Conservation (phyloP, 2,113 vertebrate genomes). For the Aegotheles bennettii region DNA sequence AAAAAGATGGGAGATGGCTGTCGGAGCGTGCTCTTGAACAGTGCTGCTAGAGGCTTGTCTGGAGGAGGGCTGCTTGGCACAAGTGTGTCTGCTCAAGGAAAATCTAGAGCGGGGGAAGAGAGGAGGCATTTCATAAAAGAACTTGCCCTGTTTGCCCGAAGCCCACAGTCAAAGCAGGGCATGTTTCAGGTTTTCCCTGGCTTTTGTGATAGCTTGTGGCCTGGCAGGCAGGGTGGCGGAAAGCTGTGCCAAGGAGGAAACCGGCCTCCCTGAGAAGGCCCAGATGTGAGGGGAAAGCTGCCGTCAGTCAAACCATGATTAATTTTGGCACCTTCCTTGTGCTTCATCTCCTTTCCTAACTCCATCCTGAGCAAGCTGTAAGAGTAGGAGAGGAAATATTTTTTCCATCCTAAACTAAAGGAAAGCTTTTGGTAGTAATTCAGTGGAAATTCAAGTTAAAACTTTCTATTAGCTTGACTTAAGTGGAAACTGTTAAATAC, state of each 20-base stretch:
- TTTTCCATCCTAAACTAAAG: background rate
- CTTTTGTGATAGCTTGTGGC: background rate
- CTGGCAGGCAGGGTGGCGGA: background rate
- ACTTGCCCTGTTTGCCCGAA: background rate
- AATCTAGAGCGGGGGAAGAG: background rate
- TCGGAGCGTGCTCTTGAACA: background rate
- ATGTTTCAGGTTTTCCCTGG: background rate
- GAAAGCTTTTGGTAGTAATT: background rate
- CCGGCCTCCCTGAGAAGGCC: background rate
- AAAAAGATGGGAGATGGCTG: background rate
- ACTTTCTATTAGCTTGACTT: background rate
- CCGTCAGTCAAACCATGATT: background rate
- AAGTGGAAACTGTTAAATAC: conserved; percentile 11
- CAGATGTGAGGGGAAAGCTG: background rate
- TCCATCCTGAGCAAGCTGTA: background rate
- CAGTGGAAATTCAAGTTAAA: background rate
- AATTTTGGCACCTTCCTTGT: background rate
- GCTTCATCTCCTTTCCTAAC: background rate
- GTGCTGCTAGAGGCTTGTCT: background rate
- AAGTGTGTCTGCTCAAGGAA: background rate
- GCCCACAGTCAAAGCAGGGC: fast-evolving
- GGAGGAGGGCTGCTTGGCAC: background rate
- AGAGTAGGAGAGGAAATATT: background rate
- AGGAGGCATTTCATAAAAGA: background rate
- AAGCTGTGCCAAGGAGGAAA: background rate